Evolutionary conservation across 23 tunicate species (phyloP), one percentile per base, ranked within the genome.

Genomic region (Corella eumyota): DNA sequence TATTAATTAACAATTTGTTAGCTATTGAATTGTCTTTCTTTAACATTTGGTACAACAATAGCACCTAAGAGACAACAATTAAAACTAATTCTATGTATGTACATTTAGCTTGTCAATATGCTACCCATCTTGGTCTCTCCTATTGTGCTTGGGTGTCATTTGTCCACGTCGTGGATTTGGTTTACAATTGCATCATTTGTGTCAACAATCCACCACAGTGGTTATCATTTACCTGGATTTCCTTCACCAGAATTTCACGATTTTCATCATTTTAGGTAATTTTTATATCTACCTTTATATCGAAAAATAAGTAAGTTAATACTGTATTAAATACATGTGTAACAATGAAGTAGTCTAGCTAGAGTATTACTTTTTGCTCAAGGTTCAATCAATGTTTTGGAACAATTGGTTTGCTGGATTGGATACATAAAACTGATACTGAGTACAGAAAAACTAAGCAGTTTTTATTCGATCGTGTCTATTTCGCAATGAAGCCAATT

Each of bases 351-450:
- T 40, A 15, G 48, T 40, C 11, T 40, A 40, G 13, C 15, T 40
- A 9, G 15, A 11, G 15, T 27, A 26, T 28, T 13, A 15, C 21
- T 5, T 21, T 45, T 47, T 44, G 3, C 29, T 69, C 33, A 65
- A 80, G 90, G 17, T 80, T 80, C 46, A 80, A 57, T 37, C 67
- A 80, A 23, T 80, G 90, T 34, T 80, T 70, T 38, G 90, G 90
- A 9, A 64, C 54, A 22, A 28, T 66, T 33, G 90, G 90, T 7
- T 21, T 80, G 20, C 67, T 80, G 46, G 90, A 80, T 37, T 44
- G 76, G 1, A 32, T 80, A 0, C 90, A 80, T 55, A 63, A 77
- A 17, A 80, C 90, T 2, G 77, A 71, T 46, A 37, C 6, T n/a
- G 51, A 62, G 28, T 80, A 62, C 66, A 80, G 65, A 55, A 65